These are phyloP conservation scores for Diplosoma virens DNA, from an alignment of 23 tunicate genomes.

Conservation along the genomic window DNA sequence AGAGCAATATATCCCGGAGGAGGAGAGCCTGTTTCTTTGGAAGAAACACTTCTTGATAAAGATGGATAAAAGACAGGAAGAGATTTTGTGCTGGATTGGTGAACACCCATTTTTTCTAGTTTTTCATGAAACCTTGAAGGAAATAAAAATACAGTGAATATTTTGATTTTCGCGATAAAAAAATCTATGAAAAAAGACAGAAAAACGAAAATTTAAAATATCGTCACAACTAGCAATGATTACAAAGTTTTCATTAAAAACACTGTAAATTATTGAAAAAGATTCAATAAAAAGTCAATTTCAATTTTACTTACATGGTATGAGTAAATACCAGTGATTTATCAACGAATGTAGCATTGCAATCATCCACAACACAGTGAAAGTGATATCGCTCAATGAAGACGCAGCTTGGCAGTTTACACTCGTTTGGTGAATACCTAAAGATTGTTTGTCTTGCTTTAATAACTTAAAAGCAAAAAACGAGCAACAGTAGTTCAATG, in stretches of 20 bases:
- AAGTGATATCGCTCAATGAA: conserved; percentile 42
- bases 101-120: conserved; percentile 49
- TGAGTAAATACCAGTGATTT: conserved; percentile 50
- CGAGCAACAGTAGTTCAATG: no score
- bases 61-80: conserved; percentile 1
- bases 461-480: no score
- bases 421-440: conserved; percentile 49
- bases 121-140: conserved; percentile 67
- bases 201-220: no score
- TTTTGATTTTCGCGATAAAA: no score
- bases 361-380: conserved; percentile 76
- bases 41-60: neutral
- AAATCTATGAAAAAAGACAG: no score
- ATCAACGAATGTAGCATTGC: conserved; percentile 67
- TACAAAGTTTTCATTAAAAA: no score
- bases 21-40: neutral
- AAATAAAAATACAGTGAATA: neutral
- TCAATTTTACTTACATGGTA: conserved; percentile 41
- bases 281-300: neutral
- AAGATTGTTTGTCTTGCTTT: no score
- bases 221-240: no score
- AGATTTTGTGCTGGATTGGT: neutral
- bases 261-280: neutral
- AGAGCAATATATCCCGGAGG: conserved; percentile 71
- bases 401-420: conserved; percentile 41